Conservation (phyloP, 2,888 invertebrate species). For the Epinotia ramella region DNA sequence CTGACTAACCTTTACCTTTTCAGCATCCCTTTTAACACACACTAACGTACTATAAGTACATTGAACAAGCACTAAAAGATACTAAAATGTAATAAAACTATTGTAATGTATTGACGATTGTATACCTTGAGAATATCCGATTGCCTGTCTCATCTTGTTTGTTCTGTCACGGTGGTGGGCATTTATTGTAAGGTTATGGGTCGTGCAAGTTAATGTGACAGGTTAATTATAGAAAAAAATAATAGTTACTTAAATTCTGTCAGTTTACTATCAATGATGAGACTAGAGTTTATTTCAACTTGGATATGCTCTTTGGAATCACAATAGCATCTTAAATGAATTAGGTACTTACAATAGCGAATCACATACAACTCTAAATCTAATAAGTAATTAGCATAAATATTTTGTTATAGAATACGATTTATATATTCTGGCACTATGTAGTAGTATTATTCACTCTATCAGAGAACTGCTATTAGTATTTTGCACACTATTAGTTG, state of each 20-base stretch:
- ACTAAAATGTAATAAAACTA: conserved; percentile 47
- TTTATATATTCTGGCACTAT: conserved; percentile 61
- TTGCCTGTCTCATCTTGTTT: conserved; percentile 71
- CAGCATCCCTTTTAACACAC: conserved; percentile 81
- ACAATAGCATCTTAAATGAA: neutral
- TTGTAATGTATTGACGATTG: conserved; percentile 45
- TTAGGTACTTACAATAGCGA: conserved; percentile 12
- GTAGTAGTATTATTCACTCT: conserved; percentile 53
- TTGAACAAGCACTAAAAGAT: conserved; percentile 55
- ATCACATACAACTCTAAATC: conserved; percentile 42
- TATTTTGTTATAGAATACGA: conserved; percentile 56
- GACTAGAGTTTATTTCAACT: conserved; percentile 1
- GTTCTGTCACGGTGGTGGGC: conserved; percentile 56
- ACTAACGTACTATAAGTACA: conserved; percentile 64
- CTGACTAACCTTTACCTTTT: conserved; percentile 82
- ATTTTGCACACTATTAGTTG: conserved; percentile 55
- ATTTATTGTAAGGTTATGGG: conserved; percentile 54
- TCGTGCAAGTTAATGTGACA: conserved; percentile 20
- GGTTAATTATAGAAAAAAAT: neutral
- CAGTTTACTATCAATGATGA: conserved; percentile 9
- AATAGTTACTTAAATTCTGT: conserved; percentile 7
- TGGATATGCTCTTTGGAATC: conserved; percentile 14
- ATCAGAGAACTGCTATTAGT: conserved; percentile 50
- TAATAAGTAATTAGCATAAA: conserved; percentile 41
- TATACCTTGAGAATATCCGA: conserved; percentile 47